phyloP scores from a whole-genome alignment of 2,797 vertebrate genomes.

The Chiloscyllium punctatum region DNA sequence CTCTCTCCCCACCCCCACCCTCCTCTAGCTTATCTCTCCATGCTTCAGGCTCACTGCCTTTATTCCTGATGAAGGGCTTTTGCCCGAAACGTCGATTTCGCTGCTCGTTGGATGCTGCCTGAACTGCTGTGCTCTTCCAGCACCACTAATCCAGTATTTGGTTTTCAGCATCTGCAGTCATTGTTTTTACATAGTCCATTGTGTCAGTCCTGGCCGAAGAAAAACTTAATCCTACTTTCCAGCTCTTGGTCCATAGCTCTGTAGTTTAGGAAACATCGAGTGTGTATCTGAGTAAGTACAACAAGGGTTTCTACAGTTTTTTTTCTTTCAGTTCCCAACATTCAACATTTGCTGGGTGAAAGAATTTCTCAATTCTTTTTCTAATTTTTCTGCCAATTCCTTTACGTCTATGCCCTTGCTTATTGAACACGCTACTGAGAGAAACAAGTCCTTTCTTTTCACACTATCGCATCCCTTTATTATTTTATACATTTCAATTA shows the following conservation, averaged over 20 bases:
- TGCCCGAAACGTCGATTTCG: no score
- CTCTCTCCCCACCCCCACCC: no score
- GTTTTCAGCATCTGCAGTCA: no score
- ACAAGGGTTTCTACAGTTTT: not conserved
- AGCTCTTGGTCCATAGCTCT: not conserved
- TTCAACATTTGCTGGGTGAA: not conserved
- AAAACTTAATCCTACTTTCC: not conserved
- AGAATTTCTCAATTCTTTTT: not conserved
- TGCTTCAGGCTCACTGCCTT: no score
- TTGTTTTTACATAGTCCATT: no score
- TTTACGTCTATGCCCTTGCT: not conserved
- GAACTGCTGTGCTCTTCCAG: no score
- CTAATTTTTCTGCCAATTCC: not conserved
- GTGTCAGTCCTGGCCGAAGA: not conserved
- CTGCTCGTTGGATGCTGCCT: no score
- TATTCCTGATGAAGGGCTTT: no score
- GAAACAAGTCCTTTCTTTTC: not conserved
- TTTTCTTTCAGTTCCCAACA: not conserved
- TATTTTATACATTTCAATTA: not conserved
- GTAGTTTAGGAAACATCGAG: not conserved
- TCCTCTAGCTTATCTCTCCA: no score
- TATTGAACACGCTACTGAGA: not conserved
- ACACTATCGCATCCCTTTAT: not conserved
- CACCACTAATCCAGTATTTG: no score
- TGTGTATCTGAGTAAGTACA: not conserved